Base-by-base conservation (phyloP, 92 coral and sea anemone species). In the Epizoanthus ramosus region DNA sequence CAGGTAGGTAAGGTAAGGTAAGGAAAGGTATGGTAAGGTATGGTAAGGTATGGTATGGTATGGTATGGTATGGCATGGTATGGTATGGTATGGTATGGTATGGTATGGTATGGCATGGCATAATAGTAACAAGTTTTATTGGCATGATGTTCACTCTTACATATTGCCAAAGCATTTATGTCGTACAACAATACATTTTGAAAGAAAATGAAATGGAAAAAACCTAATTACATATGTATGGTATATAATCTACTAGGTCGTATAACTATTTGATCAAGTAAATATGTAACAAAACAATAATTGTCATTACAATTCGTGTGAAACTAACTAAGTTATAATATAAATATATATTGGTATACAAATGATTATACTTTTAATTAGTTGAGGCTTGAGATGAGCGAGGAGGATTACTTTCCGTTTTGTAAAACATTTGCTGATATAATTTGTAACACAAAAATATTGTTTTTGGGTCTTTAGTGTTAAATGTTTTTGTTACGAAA, bases 371-470 rank as follows among this genome's bases (percentile, higher is more conserved):
- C 23, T 65, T 24, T 65, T 65, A 65, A 65, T 65, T 5, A 65
- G 71, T 65, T 65, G 71, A 65, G 71, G 71, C 71, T 65, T 65
- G 71, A 65, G 71, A 65, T 65, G 71, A 65, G 71, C 71, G 71
- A 65, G 71, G 71, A 65, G 71, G 71, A 65, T 65, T 0, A 24
- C 71, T 65, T 65, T 65, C 13, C 71, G 71, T n/a, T n/a, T n/a
- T n/a, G n/a, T n/a, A n/a, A n/a, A n/a, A n/a, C n/a, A n/a, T n/a
- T n/a, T n/a, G n/a, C 68, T 63, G 28, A 63, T 63, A 19, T 63
- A 63, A 63, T 63, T 63, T 63, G 68, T 35, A 63, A 63, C 68
- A 63, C 68, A n/a, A 65, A 65, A 65, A 65, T 65, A 65, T 65
- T 65, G 71, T 43, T 65, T 0, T 65, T 65, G 71, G 71, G 71